A percentile compares a stretch with the other conserved stretches of the same genome.
phyloP scores from a whole-genome alignment of 2,113 vertebrate genomes.

The Menura novaehollandiae region DNA sequence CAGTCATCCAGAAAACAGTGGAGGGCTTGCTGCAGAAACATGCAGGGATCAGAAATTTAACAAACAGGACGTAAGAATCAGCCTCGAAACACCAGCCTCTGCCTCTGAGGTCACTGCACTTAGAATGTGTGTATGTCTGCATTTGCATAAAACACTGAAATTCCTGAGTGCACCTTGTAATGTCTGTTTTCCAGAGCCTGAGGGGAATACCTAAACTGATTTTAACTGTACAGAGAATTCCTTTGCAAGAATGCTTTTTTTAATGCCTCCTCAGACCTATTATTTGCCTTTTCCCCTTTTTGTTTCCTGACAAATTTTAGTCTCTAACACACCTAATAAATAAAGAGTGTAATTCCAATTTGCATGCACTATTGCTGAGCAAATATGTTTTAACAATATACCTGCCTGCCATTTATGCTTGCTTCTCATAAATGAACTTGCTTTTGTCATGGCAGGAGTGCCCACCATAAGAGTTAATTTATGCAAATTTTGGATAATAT shows the following conservation, averaged over 20 bases:
- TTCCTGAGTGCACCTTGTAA: neutral
- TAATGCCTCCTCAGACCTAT: neutral
- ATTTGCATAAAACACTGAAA: neutral
- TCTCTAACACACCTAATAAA: neutral
- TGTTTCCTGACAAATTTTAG: neutral
- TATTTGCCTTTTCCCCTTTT: neutral
- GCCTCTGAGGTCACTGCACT: neutral
- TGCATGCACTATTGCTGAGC: neutral
- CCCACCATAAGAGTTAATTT: neutral
- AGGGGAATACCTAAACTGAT: neutral
- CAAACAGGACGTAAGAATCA: neutral
- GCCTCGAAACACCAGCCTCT: neutral
- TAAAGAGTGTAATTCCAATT: neutral
- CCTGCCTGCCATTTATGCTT: neutral
- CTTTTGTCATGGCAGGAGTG: neutral
- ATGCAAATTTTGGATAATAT: conserved; percentile 1
- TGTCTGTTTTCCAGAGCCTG: neutral
- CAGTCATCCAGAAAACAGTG: neutral
- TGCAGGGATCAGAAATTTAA: neutral
- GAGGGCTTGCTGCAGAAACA: neutral
- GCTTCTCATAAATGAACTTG: neutral
- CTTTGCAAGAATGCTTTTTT: neutral
- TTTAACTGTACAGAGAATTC: neutral
- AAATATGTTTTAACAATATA: neutral
- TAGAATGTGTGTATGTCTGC: neutral